Percentiles rank a stretch among this genome's conserved stretches.
Conservation (phyloP, 2,888 invertebrate genomes). For the Stenurella melanura region DNA sequence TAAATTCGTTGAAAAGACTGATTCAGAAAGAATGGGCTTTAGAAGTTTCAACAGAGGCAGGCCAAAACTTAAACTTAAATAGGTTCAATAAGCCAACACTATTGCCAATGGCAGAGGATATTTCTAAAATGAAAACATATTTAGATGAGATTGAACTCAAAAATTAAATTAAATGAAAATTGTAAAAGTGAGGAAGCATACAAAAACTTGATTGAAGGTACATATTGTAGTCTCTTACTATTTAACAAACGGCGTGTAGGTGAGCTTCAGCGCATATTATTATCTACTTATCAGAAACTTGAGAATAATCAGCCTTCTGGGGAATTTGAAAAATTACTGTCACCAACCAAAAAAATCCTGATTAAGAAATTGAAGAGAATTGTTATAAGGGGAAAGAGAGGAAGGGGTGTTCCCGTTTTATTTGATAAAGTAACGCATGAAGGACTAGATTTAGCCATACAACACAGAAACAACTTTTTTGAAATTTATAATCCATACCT, state of each 20-base stretch:
- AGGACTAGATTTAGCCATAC: conserved; percentile 12
- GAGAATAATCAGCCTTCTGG: neutral
- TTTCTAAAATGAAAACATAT: neutral
- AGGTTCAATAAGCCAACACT: neutral
- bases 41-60: neutral
- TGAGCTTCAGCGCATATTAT: neutral
- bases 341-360: conserved; percentile 24
- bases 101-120: neutral
- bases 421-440: conserved; percentile 39
- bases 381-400: conserved; percentile 43
- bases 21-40: neutral
- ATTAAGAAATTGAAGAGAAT: conserved; percentile 40
- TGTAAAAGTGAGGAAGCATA: neutral
- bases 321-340: conserved; percentile 9
- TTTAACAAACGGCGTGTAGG: neutral
- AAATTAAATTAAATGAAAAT: neutral
- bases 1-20: neutral
- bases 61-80: neutral
- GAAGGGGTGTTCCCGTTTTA: conserved; percentile 45
- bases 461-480: conserved; percentile 33
- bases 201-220: neutral
- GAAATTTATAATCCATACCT: neutral
- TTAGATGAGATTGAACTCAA: neutral
- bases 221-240: neutral
- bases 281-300: neutral